phyloP scores from a whole-genome alignment of 23 tunicate species.

The Phallusia fumigata region DNA sequence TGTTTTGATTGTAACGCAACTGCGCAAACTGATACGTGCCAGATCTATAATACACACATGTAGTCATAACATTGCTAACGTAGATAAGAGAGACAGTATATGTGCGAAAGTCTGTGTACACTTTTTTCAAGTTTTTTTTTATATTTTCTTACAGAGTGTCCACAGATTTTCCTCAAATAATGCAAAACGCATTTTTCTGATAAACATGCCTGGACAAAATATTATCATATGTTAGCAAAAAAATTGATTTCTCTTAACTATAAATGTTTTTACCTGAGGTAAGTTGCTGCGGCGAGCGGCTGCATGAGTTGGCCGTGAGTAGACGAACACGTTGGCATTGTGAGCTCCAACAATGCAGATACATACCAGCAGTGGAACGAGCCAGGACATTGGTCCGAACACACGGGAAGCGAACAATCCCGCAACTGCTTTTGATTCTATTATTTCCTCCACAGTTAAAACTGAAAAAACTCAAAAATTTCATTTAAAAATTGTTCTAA shows the following conservation, averaged over 20 bases:
- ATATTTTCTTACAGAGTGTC: not conserved
- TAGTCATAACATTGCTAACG: not conserved
- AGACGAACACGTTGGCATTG: not conserved
- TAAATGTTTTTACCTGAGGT: not conserved
- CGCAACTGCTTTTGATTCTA: constrained; percentile 6
- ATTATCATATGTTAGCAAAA: not conserved
- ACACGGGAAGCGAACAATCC: constrained; percentile 1
- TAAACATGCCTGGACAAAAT: not conserved
- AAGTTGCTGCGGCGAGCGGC: not conserved
- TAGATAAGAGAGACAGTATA: not conserved
- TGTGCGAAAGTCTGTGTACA: too few species aligned
- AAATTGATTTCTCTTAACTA: not conserved
- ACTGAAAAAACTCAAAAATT: not conserved
- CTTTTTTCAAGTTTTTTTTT: not conserved
- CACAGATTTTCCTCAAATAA: too few species aligned
- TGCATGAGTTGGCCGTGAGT: not conserved
- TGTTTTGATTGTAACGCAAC: too few species aligned
- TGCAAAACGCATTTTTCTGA: too few species aligned
- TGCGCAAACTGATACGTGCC: too few species aligned
- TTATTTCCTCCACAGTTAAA: not conserved
- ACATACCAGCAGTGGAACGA: not conserved
- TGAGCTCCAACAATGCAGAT: not conserved
- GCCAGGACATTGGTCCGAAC: not conserved
- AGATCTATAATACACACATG: not conserved
- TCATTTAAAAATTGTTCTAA: not conserved